Evolutionary conservation across 2,888 invertebrate species (phyloP).

Genomic region (Euproctis similis): DNA sequence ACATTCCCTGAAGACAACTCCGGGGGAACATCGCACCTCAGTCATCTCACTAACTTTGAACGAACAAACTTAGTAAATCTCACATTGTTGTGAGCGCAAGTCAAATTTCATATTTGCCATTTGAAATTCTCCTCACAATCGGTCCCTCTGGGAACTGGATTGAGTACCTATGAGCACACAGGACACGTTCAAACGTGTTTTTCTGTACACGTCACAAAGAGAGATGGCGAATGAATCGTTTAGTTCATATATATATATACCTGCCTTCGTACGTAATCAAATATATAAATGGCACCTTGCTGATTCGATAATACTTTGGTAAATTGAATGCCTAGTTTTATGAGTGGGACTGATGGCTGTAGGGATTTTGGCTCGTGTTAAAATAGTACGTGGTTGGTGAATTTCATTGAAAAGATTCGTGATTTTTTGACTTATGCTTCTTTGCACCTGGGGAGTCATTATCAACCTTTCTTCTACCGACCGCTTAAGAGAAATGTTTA

Average conservation of each 20-base stretch:
- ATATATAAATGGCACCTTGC: constrained; percentile 31
- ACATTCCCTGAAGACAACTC: background rate
- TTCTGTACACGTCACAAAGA: constrained; percentile 31
- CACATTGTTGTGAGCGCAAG: constrained; percentile 16
- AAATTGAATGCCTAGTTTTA: constrained; percentile 14
- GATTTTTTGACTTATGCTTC: no score
- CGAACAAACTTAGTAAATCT: constrained; percentile 7
- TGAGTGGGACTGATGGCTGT: background rate
- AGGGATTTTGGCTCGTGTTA: no score
- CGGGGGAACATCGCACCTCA: no score
- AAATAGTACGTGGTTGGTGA: no score
- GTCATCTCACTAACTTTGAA: constrained; percentile 1
- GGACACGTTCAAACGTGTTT: constrained; percentile 41
- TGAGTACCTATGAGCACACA: constrained; percentile 46
- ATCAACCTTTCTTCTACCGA: no score
- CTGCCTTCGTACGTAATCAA: constrained; percentile 36
- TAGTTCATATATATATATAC: no score
- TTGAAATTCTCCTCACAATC: constrained; percentile 28
- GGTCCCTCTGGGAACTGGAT: constrained; percentile 35
- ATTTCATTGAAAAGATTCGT: no score
- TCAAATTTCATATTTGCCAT: constrained; percentile 27
- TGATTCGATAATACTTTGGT: constrained; percentile 22
- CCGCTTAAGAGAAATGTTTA: no score
- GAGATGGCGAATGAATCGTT: constrained; percentile 31
- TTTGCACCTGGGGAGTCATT: no score